Percentiles rank a stretch among this genome's conserved stretches.
phyloP scores from a whole-genome alignment of 2,113 vertebrate genomes.

The Thamnophis sirtalis region DNA sequence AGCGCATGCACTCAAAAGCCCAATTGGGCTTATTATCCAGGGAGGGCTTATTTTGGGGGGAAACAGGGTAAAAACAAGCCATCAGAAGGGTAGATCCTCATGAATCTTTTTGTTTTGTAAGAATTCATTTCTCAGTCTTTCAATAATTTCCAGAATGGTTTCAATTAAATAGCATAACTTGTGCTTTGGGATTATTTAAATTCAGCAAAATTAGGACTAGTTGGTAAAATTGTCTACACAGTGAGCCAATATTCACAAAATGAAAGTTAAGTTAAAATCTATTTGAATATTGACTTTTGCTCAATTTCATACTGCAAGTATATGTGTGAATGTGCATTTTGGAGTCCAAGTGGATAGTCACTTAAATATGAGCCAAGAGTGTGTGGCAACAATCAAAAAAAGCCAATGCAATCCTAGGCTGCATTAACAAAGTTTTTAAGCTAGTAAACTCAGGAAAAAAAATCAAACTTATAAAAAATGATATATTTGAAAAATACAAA shows the following conservation, averaged over 20 bases:
- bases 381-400: background rate
- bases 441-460: no score
- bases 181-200: background rate
- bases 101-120: background rate
- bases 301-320: background rate
- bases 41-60: no score
- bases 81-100: no score
- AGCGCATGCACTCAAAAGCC: no score
- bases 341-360: background rate
- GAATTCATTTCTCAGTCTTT: background rate
- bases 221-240: background rate
- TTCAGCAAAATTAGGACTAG: background rate
- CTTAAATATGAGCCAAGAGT: background rate
- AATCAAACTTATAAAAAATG: no score
- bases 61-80: background rate
- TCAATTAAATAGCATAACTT: background rate
- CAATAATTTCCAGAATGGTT: background rate
- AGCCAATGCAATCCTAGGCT: background rate
- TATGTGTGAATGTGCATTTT: background rate
- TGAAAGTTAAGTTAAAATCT: background rate
- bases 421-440: background rate
- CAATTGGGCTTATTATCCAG: no score
- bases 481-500: no score
- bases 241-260: background rate
- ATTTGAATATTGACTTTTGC: background rate